Evolutionary conservation across 1,140 invertebrate genomes (phyloP).

Genomic region (Stratiolaelaps scimitus): DNA sequence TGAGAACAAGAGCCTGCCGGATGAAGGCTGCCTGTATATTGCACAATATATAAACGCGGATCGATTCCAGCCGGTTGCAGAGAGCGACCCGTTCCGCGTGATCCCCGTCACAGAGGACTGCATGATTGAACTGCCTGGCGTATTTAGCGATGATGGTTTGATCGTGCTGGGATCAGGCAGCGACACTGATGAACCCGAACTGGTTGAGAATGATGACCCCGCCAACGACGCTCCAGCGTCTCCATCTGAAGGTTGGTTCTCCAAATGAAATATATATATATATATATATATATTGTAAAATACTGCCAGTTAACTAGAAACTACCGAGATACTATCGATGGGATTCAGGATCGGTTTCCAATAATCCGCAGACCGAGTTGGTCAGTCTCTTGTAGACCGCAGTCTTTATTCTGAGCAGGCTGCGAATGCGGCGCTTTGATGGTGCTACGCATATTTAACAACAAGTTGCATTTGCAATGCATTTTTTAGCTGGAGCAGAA

Average conservation of each 20-base stretch:
- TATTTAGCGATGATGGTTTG: constrained; percentile 20
- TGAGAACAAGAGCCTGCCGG: not conserved
- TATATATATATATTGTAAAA: no score
- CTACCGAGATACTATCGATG: no score
- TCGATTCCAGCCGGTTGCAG: not conserved
- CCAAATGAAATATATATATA: no score
- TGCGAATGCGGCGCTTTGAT: no score
- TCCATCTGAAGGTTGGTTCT: no score
- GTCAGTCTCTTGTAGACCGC: no score
- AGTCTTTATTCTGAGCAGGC: no score
- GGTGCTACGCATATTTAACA: no score
- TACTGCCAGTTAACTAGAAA: no score
- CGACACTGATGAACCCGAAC: constrained; percentile 16
- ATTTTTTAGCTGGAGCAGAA: not conserved
- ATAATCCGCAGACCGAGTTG: no score
- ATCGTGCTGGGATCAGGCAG: constrained; percentile 10
- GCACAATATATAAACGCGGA: not conserved
- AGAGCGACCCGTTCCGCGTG: not conserved
- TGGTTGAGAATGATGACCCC: constrained; percentile 5
- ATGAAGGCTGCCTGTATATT: not conserved
- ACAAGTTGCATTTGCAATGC: not conserved
- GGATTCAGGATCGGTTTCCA: no score
- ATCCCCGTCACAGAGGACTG: constrained; percentile 1
- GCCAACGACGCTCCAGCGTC: not conserved
- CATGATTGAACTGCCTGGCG: constrained; percentile 8